A percentile compares a stretch with the other conserved stretches of the same genome.
These are phyloP conservation scores for Coenonympha glycerion DNA, from an alignment of 2,888 invertebrate species.

Conservation along the genomic window DNA sequence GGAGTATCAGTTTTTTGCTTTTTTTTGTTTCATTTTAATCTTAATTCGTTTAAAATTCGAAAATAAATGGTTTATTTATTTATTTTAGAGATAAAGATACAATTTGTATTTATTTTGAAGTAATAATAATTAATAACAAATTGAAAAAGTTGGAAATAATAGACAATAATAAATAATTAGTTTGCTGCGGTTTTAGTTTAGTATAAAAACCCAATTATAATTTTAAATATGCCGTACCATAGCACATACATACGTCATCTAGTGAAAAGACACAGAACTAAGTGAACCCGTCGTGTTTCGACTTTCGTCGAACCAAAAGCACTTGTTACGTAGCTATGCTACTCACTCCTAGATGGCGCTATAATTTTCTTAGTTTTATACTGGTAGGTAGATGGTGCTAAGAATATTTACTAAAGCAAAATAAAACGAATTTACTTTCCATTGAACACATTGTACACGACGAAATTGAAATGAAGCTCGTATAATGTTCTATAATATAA, in stretches of 20 bases:
- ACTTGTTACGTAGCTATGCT: background rate
- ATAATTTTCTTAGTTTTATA: background rate
- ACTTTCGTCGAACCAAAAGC: background rate
- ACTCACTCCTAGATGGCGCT: conserved; percentile 7
- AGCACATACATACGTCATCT: too few relatives aligned
- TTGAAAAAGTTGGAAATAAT: too few relatives aligned
- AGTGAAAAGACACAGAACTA: background rate
- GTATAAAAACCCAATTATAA: too few relatives aligned
- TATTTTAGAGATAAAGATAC: too few relatives aligned
- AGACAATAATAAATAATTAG: background rate
- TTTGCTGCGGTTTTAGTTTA: background rate
- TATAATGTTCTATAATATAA: too few relatives aligned
- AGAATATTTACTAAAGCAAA: background rate
- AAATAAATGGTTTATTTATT: too few relatives aligned
- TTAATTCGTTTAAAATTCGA: background rate
- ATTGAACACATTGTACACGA: too few relatives aligned
- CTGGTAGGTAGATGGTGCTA: background rate
- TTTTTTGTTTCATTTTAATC: background rate
- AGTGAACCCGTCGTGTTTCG: background rate
- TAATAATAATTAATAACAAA: too few relatives aligned
- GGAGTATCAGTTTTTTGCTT: conserved; percentile 41
- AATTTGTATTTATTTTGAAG: too few relatives aligned
- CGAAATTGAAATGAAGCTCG: too few relatives aligned
- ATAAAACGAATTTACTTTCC: too few relatives aligned
- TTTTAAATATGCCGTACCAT: too few relatives aligned